Base-by-base conservation (phyloP, 2,797 vertebrate genomes). In the Lacerta bilineata region DNA sequence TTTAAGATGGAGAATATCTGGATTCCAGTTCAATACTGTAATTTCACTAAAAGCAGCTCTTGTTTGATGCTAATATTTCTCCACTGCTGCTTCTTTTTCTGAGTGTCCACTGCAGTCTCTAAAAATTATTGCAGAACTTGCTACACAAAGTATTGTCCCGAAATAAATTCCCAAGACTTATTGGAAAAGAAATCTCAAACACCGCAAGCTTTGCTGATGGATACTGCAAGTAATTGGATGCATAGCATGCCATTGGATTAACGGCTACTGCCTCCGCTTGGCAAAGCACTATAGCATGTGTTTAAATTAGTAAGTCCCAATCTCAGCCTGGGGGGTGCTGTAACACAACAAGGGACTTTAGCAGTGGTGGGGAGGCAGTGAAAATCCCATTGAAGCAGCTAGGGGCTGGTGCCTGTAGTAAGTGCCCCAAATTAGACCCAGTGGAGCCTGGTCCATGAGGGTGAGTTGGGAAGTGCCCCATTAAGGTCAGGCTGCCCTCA, bases 241-340 rank as follows among this genome's bases (percentile, higher is more conserved):
- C 61, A 90, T n/a, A n/a, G 59, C 23, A 2, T 7, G 0, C 43
- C 87, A 84, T 20, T 78, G 83, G 78, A 77, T 43, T 9, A 80
- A 69, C 2, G 2, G 15, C 9, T 10, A 43, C 55, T 46, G 33
- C 1, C 8, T 2, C 1, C 4, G 23, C 2, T 71, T 72, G 84
- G 2, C 0, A 64, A 77, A 33, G 15, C 18, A 59, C 78, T 7
- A 18, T 80, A 81, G 23, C 84, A 50, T 1, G 74, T 0, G 0
- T 33, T 0, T 61, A 36, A 18, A 66, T 61, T 20, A 80, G 33
- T 36, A 61, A 25, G n/a, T 64, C 3, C 55, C 18, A 61, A 36
- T 11, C n/a, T 5, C 8, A 27, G 10, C 23, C 27, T 46, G 8
- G 8, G 72, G 10, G 18, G 36, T 23, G 11, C 33, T 8, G 46